Evolutionary conservation across 2,113 vertebrate genomes (phyloP).

Genomic region (Odontophorus gujanensis): DNA sequence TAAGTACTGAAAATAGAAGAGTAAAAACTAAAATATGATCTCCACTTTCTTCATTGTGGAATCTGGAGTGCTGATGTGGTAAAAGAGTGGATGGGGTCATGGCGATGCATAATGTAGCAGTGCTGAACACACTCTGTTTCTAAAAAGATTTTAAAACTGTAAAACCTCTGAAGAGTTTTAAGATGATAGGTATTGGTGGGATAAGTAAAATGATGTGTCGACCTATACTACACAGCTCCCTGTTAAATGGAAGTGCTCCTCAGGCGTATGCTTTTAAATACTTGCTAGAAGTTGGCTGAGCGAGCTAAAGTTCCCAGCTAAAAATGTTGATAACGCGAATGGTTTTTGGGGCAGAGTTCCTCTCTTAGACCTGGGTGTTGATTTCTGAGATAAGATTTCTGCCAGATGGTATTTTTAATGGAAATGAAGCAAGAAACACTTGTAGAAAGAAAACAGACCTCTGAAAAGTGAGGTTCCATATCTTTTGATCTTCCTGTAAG

Average conservation of each 20-base stretch:
- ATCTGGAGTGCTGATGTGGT: neutral
- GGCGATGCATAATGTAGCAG: fast-evolving
- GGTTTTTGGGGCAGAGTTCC: conserved; percentile 2
- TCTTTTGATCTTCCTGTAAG: neutral
- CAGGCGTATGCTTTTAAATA: neutral
- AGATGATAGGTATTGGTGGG: neutral
- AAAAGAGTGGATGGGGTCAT: neutral
- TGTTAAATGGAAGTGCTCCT: neutral
- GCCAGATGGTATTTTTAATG: conserved; percentile 38
- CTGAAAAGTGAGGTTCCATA: neutral
- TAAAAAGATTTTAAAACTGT: neutral
- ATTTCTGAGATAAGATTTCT: conserved; percentile 33
- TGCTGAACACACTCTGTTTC: neutral
- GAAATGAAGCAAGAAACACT: neutral
- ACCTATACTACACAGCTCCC: neutral
- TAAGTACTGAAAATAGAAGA: neutral
- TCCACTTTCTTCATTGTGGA: neutral
- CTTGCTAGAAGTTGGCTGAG: neutral
- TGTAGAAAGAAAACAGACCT: neutral
- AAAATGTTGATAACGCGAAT: conserved; percentile 14
- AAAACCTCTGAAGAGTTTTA: neutral
- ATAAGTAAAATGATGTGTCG: neutral
- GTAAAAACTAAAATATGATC: neutral
- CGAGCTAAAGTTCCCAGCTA: neutral
- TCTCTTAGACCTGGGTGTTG: neutral